Conservation (phyloP, 2,888 invertebrate genomes). For the Stegana nigrithorax region DNA sequence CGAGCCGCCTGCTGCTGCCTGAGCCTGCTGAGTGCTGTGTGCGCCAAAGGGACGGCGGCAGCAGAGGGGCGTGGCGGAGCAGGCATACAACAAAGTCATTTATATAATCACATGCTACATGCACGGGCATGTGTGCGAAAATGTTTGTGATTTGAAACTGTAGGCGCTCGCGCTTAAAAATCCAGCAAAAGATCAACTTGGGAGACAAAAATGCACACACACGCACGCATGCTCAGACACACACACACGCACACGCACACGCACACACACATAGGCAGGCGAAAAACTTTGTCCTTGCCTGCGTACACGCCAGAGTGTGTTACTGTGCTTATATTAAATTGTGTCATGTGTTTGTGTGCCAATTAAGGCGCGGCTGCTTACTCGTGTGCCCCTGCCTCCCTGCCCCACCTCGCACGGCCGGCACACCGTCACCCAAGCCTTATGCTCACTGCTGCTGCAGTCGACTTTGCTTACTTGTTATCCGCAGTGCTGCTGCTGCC, state of each 20-base stretch:
- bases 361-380: constrained; percentile 49
- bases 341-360: constrained; percentile 45
- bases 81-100: constrained; percentile 41
- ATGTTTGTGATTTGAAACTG: background rate
- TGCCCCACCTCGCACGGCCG: constrained; percentile 30
- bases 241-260: constrained; percentile 33
- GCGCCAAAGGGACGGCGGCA: no score
- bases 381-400: constrained; percentile 1
- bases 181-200: constrained; percentile 53
- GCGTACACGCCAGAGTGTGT: background rate
- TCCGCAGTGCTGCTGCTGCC: background rate
- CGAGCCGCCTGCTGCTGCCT: no score
- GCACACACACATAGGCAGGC: constrained; percentile 45
- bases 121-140: constrained; percentile 30
- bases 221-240: no score
- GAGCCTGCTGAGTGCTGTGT: no score
- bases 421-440: constrained; percentile 18
- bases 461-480: no score
- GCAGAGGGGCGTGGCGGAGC: background rate
- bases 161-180: constrained; percentile 38
- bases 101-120: constrained; percentile 39
- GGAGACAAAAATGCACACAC: constrained; percentile 45
- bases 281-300: constrained; percentile 37
- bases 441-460: background rate
- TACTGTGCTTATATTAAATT: constrained; percentile 26